Conservation (phyloP, 2,797 vertebrate species). For the Pseudochaenichthys georgianus region DNA sequence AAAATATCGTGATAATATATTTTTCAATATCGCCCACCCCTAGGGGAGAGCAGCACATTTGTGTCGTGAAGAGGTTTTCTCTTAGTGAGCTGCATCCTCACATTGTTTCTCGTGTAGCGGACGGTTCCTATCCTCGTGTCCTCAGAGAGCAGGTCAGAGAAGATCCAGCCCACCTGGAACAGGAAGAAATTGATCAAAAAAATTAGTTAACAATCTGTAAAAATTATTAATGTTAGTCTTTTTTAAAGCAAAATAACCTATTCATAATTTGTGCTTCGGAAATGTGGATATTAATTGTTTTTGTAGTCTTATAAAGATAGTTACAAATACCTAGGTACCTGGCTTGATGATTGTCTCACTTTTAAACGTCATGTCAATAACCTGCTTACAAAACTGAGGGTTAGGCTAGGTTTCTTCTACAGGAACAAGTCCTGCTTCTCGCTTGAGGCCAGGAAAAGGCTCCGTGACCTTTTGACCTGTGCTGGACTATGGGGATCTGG, state of each 20-base stretch:
- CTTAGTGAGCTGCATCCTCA: slow-evolving; percentile 61
- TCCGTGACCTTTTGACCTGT: too few relatives aligned
- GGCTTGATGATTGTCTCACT: too few relatives aligned
- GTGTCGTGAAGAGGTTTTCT: rapidly evolving
- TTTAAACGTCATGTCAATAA: too few relatives aligned
- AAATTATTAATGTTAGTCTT: not conserved
- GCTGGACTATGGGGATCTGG: too few relatives aligned
- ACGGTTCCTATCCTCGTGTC: slow-evolving; percentile 98
- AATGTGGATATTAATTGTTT: not conserved
- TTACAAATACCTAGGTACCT: too few relatives aligned
- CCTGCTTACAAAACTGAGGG: too few relatives aligned
- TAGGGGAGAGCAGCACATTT: not conserved
- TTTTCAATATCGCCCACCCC: too few relatives aligned
- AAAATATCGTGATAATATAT: too few relatives aligned
- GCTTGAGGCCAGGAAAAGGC: too few relatives aligned
- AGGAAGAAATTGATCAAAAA: not conserved
- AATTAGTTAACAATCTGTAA: not conserved
- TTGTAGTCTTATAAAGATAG: not conserved
- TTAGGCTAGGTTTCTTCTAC: too few relatives aligned
- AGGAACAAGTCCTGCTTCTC: too few relatives aligned
- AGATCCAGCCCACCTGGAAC: slow-evolving; percentile 97
- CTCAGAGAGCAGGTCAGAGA: slow-evolving; percentile 96
- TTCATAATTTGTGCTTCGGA: not conserved
- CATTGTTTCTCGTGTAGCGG: slow-evolving; percentile 94
- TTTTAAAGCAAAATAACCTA: not conserved